A percentile compares a stretch with the other conserved stretches of the same genome.
Conservation (phyloP, 2,888 invertebrate species). For the Tachystola acroxantha region DNA sequence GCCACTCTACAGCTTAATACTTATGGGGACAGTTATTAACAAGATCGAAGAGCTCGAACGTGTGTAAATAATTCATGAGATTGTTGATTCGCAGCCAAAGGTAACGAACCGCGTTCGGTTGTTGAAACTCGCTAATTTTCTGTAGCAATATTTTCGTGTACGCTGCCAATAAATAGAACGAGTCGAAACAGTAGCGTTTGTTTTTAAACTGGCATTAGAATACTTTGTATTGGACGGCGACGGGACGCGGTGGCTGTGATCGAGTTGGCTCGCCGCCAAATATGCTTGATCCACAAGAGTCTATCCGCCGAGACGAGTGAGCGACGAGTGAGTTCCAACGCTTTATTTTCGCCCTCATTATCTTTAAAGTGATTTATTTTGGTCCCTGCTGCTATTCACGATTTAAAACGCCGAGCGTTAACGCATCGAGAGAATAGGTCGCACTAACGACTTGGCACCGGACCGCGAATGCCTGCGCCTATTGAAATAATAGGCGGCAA, state of each 20-base stretch:
- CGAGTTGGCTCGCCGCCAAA: slow-evolving; percentile 60
- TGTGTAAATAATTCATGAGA: slow-evolving; percentile 51
- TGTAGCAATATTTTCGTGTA: slow-evolving; percentile 23
- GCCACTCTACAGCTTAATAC: slow-evolving; percentile 10
- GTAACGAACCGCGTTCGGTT: slow-evolving; percentile 32
- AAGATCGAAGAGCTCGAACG: slow-evolving; percentile 29
- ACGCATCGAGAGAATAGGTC: slow-evolving; percentile 59
- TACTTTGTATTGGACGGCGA: slow-evolving; percentile 38
- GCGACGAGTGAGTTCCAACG: slow-evolving; percentile 61
- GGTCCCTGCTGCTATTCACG: slow-evolving; percentile 45
- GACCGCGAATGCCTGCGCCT: slow-evolving; percentile 36
- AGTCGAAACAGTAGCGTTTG: slow-evolving; percentile 31
- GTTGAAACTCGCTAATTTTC: slow-evolving; percentile 41
- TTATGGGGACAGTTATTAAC: slow-evolving; percentile 34
- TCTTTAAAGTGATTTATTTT: slow-evolving; percentile 73
- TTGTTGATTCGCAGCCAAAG: slow-evolving; percentile 57
- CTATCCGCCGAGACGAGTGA: slow-evolving; percentile 58
- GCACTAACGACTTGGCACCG: slow-evolving; percentile 60
- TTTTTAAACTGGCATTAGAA: slow-evolving; percentile 33
- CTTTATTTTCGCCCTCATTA: slow-evolving; percentile 76
- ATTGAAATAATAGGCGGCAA: slow-evolving; percentile 56
- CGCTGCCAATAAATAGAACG: slow-evolving; percentile 20
- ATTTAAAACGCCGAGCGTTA: slow-evolving; percentile 51
- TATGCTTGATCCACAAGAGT: slow-evolving; percentile 40
- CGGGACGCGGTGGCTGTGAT: slow-evolving; percentile 43